Base-by-base conservation (phyloP, 2,797 vertebrate genomes). In the Bradypodion ventrale region DNA sequence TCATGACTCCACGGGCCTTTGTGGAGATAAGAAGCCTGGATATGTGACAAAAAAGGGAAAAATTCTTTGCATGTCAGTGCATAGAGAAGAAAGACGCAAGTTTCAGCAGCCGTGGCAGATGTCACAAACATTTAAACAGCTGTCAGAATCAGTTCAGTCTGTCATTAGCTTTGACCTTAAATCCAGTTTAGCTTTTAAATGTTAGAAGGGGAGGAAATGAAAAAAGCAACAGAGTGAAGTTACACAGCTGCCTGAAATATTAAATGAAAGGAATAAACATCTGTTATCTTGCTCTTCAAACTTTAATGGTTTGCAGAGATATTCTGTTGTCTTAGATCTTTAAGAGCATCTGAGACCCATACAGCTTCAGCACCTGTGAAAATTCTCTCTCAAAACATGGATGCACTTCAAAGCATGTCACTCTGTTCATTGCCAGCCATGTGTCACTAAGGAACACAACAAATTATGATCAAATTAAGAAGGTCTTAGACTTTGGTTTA, bases 251-350 rank as follows among this genome's bases (percentile, higher is more conserved):
- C 89, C 92, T 92, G 93, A 95, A 95, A 95, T 96, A 96, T 96
- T 94, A 95, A 96, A 95, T 94, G 91, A 95, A 95, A 94, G 92
- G 90, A 84, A 87, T 92, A 95, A 96, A 95, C 96, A 96, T 96
- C 95, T 96, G 96, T 93, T 95, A 87, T 21, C 87, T 91, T 85
- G 89, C 92, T 96, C 94, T 96, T 95, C 95, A 95, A 88, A 94
- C 88, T 95, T 96, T 95, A 95, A 96, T 95, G 91, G 90, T 92
- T 95, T 96, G 93, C 93, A 95, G 90, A 94, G 91, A 93, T 84
- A 89, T 92, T 94, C 92, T 96, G 95, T 96, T 96, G 94, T 96
- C 95, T 96, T 94, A 95, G 94, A 96, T 96, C 93, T 94, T 94
- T 92, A 93, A 94, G 94, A 95, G 94, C 95, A 96, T 95, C 95